Evolutionary conservation across 2,797 vertebrate genomes (phyloP).

Genomic region (Lepilemur septentrionalis): DNA sequence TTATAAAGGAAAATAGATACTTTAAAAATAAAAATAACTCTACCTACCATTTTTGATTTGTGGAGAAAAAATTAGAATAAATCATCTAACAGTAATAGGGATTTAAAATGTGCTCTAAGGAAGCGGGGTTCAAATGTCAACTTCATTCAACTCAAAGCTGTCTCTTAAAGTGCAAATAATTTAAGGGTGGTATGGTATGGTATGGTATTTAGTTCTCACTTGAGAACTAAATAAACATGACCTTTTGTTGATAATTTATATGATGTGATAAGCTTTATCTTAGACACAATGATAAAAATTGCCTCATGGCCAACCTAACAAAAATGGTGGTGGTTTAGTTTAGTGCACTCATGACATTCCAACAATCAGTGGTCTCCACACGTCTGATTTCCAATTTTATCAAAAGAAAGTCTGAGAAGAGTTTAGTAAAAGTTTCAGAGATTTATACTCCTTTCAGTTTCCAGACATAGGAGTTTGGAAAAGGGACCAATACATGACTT

Average conservation of each 20-base stretch:
- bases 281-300: background rate
- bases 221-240: background rate
- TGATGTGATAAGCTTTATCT: background rate
- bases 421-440: background rate
- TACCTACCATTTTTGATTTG: background rate
- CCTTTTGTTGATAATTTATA: constrained; percentile 7
- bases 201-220: too few relatives aligned
- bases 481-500: background rate
- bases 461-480: background rate
- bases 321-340: background rate
- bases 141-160: background rate
- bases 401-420: background rate
- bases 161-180: background rate
- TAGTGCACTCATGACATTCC: background rate
- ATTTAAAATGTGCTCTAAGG: constrained; percentile 24
- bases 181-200: background rate
- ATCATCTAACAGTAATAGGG: background rate
- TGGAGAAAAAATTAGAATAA: background rate
- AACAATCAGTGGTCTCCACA: background rate
- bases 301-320: background rate
- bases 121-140: background rate
- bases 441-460: background rate
- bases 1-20: constrained; percentile 21
- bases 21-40: constrained; percentile 25
- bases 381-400: background rate